Conservation (phyloP, 2,888 invertebrate species). For the Spodoptera exigua region DNA sequence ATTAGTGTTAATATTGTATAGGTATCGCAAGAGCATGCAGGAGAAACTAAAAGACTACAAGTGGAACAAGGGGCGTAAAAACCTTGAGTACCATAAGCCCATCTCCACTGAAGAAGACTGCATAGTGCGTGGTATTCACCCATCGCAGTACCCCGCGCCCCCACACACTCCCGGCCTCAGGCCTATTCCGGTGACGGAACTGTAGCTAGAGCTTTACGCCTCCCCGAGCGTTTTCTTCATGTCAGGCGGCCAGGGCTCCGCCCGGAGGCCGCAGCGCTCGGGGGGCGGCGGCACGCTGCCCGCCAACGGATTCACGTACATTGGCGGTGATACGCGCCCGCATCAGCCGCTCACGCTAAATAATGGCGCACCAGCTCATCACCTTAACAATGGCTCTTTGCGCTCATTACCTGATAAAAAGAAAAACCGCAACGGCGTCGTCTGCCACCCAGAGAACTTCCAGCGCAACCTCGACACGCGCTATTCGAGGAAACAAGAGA, state of each 20-base stretch:
- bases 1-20: slow-evolving; percentile 92
- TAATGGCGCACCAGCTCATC: slow-evolving; percentile 86
- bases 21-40: slow-evolving; percentile 94
- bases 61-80: slow-evolving; percentile 94
- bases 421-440: slow-evolving; percentile 82
- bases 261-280: slow-evolving; percentile 86
- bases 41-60: slow-evolving; percentile 95
- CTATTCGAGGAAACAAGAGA: slow-evolving; percentile 87
- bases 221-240: slow-evolving; percentile 94
- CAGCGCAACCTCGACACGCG: slow-evolving; percentile 86
- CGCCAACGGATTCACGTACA: slow-evolving; percentile 93
- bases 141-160: slow-evolving; percentile 86
- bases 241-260: slow-evolving; percentile 89
- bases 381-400: slow-evolving; percentile 86
- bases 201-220: slow-evolving; percentile 99
- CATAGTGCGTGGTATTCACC: slow-evolving; percentile 91
- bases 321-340: slow-evolving; percentile 91
- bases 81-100: slow-evolving; percentile 96
- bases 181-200: slow-evolving; percentile 96
- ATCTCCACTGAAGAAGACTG: slow-evolving; percentile 95
- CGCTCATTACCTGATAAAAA: slow-evolving; percentile 86
- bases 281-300: slow-evolving; percentile 90
- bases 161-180: slow-evolving; percentile 86
- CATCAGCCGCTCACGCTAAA: slow-evolving; percentile 85
- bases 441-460: slow-evolving; percentile 86